Evolutionary conservation across 2,888 invertebrate genomes (phyloP).

Genomic region (Galeruca laticollis): DNA sequence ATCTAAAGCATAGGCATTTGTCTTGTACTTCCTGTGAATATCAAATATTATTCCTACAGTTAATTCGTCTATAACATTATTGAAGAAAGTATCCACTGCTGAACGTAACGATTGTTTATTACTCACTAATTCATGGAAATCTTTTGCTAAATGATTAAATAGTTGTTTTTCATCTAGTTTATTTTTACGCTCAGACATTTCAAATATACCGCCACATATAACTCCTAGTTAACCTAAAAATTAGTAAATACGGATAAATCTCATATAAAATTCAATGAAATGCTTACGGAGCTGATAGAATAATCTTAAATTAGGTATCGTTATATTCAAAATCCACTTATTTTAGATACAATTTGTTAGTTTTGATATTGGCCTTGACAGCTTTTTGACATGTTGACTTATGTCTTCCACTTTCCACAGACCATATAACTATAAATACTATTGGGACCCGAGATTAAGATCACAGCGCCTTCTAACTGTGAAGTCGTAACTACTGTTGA

Average conservation of each 20-base stretch:
- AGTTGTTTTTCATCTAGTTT: conserved; percentile 53
- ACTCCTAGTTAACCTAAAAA: conserved; percentile 8
- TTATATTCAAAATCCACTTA: not conserved
- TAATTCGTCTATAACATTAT: conserved; percentile 62
- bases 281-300: not conserved
- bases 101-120: conserved; percentile 59
- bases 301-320: not conserved
- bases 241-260: not conserved
- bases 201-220: conserved; percentile 9
- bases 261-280: not conserved
- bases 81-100: conserved; percentile 61
- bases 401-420: not conserved
- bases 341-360: not conserved
- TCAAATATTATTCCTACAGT: conserved; percentile 65
- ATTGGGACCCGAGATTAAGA: too few relatives aligned
- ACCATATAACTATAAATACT: too few relatives aligned
- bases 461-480: too few relatives aligned
- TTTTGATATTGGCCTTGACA: not conserved
- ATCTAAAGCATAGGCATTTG: conserved; percentile 60
- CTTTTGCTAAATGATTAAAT: conserved; percentile 58
- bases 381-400: not conserved
- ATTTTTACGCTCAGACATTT: conserved; percentile 53
- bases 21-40: conserved; percentile 62
- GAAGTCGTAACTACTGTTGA: too few relatives aligned
- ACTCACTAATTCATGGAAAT: conserved; percentile 62